Conservation (phyloP, 2,888 invertebrate genomes). For the Colostygia pectinataria region DNA sequence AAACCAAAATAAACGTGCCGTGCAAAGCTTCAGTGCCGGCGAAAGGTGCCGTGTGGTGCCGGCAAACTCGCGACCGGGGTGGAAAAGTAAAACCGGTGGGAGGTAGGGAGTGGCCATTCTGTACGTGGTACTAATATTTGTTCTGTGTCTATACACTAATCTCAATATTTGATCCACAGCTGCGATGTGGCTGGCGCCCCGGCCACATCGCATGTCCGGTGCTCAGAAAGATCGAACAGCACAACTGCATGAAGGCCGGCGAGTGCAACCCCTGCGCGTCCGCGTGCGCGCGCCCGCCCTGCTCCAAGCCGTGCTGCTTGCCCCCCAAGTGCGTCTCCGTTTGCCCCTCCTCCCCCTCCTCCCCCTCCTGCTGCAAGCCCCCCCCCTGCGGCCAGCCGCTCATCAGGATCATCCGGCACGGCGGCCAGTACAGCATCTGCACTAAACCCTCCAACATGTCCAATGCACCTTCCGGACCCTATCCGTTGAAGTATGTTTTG, state of each 20-base stretch:
- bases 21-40: no score
- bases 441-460: constrained; percentile 68
- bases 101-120: no score
- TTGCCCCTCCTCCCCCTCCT: constrained; percentile 51
- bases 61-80: no score
- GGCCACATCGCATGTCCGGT: constrained; percentile 76
- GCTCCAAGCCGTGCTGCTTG: constrained; percentile 49
- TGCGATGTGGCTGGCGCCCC: constrained; percentile 76
- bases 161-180: constrained; percentile 44
- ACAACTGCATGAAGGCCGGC: constrained; percentile 57
- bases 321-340: constrained; percentile 48
- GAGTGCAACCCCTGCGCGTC: constrained; percentile 53
- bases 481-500: constrained; percentile 72
- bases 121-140: no score
- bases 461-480: constrained; percentile 69
- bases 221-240: constrained; percentile 64
- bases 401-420: constrained; percentile 66
- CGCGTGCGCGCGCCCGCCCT: constrained; percentile 47
- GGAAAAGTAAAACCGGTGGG: no score
- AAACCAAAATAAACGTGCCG: no score
- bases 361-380: constrained; percentile 49
- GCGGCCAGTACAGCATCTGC: constrained; percentile 67
- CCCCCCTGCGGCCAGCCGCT: constrained; percentile 50
- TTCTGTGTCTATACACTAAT: no score
- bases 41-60: no score